These are phyloP conservation scores for Scotopteryx bipunctaria DNA, from an alignment of 2,888 invertebrate species.

Conservation along the genomic window DNA sequence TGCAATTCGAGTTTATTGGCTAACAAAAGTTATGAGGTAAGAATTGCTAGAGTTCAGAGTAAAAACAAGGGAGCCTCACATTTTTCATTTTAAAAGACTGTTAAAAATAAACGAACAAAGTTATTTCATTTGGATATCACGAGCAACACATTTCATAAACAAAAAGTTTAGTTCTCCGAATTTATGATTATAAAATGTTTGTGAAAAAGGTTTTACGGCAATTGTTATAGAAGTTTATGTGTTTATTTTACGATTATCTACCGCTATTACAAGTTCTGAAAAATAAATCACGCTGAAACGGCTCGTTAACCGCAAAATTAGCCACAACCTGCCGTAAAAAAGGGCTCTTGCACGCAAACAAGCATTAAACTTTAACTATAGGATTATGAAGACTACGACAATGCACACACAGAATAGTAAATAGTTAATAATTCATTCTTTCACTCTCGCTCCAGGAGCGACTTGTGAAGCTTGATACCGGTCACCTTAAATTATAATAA, in stretches of 20 bases:
- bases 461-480: too few species aligned
- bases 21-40: too few species aligned
- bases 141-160: too few species aligned
- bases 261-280: slow-evolving; percentile 10
- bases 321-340: slow-evolving; percentile 20
- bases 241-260: slow-evolving; percentile 19
- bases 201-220: slow-evolving; percentile 4
- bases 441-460: too few species aligned
- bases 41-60: too few species aligned
- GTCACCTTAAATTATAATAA: too few species aligned
- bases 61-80: too few species aligned
- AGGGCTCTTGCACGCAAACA: slow-evolving; percentile 16
- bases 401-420: slow-evolving; percentile 14
- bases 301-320: slow-evolving; percentile 30
- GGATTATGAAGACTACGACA: slow-evolving; percentile 24
- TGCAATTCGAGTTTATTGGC: too few species aligned
- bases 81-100: too few species aligned
- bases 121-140: too few species aligned
- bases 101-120: too few species aligned
- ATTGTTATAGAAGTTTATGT: slow-evolving; percentile 6
- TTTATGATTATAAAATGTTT: not conserved
- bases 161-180: not conserved
- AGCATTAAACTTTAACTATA: slow-evolving; percentile 26
- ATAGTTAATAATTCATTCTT: not conserved
- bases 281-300: slow-evolving; percentile 21